Percentiles rank a stretch among this genome's conserved stretches.
These are phyloP conservation scores for Drosophila truncata DNA, from an alignment of 1,140 invertebrate genomes.

Conservation along the genomic window DNA sequence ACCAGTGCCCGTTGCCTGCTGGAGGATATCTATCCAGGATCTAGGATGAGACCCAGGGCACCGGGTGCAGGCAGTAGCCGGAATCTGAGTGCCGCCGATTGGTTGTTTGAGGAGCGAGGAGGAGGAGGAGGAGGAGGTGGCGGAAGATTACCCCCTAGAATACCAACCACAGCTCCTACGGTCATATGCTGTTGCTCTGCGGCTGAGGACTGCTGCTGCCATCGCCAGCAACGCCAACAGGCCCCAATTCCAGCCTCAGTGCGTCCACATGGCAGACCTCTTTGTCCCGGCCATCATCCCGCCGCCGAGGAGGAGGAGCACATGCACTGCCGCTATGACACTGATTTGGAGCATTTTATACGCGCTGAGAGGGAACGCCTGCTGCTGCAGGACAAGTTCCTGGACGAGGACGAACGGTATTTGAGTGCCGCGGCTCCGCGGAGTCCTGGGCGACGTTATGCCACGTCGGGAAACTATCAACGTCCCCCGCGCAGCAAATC, in stretches of 20 bases:
- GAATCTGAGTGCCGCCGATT: conserved; percentile 73
- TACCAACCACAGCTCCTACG: conserved; percentile 35
- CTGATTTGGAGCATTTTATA: conserved; percentile 83
- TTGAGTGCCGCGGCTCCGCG: conserved; percentile 43
- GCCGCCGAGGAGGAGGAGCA: conserved; percentile 83
- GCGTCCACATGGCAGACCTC: conserved; percentile 38
- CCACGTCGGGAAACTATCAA: conserved; percentile 43
- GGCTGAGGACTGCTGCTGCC: conserved; percentile 82
- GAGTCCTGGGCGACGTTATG: conserved; percentile 39
- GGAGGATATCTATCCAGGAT: conserved; percentile 77
- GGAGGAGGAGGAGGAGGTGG: conserved; percentile 37
- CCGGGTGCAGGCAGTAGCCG: conserved; percentile 70
- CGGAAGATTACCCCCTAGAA: conserved; percentile 12
- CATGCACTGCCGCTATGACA: conserved; percentile 83
- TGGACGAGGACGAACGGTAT: conserved; percentile 84
- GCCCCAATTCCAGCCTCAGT: conserved; percentile 16
- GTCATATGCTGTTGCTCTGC: conserved; percentile 76
- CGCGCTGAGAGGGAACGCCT: conserved; percentile 79
- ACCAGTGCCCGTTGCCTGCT: conserved; percentile 80
- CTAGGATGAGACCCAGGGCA: conserved; percentile 43
- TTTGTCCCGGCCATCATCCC: conserved; percentile 80
- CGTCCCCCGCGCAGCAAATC: conserved; percentile 80
- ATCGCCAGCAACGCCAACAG: conserved; percentile 54
- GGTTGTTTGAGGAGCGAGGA: conserved; percentile 72
- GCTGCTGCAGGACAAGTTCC: conserved; percentile 81